A percentile compares a stretch with the other conserved stretches of the same genome.
These are phyloP conservation scores for Dolichopus griseipennis DNA, from an alignment of 2,888 invertebrate species.

Conservation along the genomic window DNA sequence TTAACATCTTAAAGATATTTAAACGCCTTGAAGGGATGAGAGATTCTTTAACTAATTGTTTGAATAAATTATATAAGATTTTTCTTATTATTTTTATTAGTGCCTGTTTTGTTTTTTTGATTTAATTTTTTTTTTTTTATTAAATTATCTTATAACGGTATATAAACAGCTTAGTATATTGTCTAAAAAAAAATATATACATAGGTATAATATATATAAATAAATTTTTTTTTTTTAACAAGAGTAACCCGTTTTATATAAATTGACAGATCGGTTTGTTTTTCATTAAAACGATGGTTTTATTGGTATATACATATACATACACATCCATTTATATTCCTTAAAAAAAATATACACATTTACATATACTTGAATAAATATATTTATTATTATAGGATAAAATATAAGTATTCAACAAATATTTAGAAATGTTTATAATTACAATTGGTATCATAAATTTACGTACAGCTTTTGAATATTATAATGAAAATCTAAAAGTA, in stretches of 20 bases:
- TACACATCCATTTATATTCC: no score
- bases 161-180: no score
- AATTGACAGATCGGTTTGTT: not conserved
- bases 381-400: no score
- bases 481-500: no score
- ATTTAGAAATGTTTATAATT: no score
- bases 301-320: no score
- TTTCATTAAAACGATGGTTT: not conserved
- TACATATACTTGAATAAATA: no score
- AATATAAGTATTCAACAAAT: no score
- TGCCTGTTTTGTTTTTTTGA: not conserved
- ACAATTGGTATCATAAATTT: no score
- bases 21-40: not conserved
- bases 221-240: not conserved
- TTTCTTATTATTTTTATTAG: not conserved
- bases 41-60: not conserved
- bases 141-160: not conserved
- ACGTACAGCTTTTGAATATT: no score
- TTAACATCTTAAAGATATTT: not conserved
- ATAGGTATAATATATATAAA: not conserved
- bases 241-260: not conserved
- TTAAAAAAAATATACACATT: no score
- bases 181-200: not conserved
- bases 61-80: conserved; percentile 1
- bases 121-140: not conserved